A percentile compares a stretch with the other conserved stretches of the same genome.
phyloP scores from a whole-genome alignment of 2,888 invertebrate genomes.

The Trichogramma dendrolimi region DNA sequence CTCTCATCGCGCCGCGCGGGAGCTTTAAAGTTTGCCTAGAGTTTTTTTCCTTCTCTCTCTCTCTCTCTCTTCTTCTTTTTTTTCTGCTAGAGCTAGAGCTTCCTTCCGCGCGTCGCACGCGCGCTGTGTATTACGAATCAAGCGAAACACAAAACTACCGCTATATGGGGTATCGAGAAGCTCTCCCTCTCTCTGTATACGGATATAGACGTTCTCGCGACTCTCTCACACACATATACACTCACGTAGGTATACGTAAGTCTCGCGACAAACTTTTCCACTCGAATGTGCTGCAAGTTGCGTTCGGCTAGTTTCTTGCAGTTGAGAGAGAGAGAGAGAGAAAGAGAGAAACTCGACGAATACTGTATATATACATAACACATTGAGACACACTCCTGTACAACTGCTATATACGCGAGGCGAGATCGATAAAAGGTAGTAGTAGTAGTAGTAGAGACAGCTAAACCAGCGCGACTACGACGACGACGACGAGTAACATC shows the following conservation, averaged over 20 bases:
- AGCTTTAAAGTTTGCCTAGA: conserved; percentile 6
- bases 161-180: background rate
- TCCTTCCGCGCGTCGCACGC: background rate
- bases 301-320: background rate
- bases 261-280: conserved; percentile 19
- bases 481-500: too few species aligned
- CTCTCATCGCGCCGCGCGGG: background rate
- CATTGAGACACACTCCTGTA: too few species aligned
- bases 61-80: background rate
- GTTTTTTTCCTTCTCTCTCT: background rate
- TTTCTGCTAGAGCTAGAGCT: background rate
- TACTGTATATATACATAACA: too few species aligned
- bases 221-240: background rate
- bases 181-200: background rate
- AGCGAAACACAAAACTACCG: conserved; percentile 14
- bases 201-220: background rate
- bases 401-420: too few species aligned
- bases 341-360: too few species aligned
- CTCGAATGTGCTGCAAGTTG: conserved; percentile 15
- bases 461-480: too few species aligned
- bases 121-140: conserved; percentile 19
- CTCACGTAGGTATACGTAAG: background rate
- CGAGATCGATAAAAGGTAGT: too few species aligned
- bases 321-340: too few species aligned
- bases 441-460: too few species aligned